Evolutionary conservation across 2,113 vertebrate species (phyloP), one percentile per base, ranked within the genome.

Genomic region (Dicaeum eximium): DNA sequence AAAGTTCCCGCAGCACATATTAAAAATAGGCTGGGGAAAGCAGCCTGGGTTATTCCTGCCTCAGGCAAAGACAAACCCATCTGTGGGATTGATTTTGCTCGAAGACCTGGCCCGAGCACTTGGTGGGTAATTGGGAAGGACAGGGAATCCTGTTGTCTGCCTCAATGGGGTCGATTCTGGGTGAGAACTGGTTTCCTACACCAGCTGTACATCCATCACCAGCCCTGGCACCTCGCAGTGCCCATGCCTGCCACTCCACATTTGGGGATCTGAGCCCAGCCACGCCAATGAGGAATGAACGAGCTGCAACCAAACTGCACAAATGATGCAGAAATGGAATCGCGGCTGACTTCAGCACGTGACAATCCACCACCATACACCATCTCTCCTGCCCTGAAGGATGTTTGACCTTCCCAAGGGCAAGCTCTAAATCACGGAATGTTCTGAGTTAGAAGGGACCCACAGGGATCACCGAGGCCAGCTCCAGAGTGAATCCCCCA

Each of bases 231-330:
- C 22, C 37, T 33, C 2, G 4, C 33, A 44, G 37, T 11, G 27
- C 28, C 37, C 33, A 3, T 28, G 33, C 66, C 60, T 73, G 60
- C 60, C 45, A 11, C 13, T 33, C 27, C 77, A 24, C 60, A 11
- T 30, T 7, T 25, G 20, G 48, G n/a, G 13, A n/a, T 35, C 22
- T 7, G 25, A 50, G 19, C 33, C 35, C 51, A 65, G 1, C 31
- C 33, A 20, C 0, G 1, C 0, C 8, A 16, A 30, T 6, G 33
- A 33, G 23, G 28, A 44, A 51, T 5, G 19, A 44, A 51, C 4
- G 19, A 50, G 33, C 31, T 33, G 37, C 24, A 51, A 24, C 5
- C 3, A 48, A 48, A 40, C 16, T 3, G 19, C 27, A 14, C 16
- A 30, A 25, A 20, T 4, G 15, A 30, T 38, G 33, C 25, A n/a